Conservation (phyloP, 2,888 invertebrate genomes). For the Mythimna lalbum region DNA sequence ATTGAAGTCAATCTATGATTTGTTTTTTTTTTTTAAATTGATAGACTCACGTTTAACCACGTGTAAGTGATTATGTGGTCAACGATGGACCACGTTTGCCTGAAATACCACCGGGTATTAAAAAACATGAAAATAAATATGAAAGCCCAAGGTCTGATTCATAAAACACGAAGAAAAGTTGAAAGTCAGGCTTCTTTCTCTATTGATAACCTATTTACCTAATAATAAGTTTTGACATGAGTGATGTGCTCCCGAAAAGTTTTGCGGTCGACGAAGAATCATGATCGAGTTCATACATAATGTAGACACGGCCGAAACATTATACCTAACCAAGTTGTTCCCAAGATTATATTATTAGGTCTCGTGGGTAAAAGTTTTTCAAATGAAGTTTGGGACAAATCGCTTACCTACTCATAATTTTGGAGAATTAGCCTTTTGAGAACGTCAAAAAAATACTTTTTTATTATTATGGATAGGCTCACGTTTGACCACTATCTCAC, state of each 20-base stretch:
- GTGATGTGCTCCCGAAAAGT: slow-evolving; percentile 66
- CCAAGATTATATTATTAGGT: slow-evolving; percentile 39
- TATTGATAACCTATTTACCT: slow-evolving; percentile 63
- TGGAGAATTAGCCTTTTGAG: slow-evolving; percentile 6
- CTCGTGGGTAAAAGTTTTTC: slow-evolving; percentile 28
- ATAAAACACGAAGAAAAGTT: slow-evolving; percentile 33
- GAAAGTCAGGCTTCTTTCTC: slow-evolving; percentile 30
- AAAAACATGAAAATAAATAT: neutral
- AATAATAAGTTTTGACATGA: slow-evolving; percentile 67
- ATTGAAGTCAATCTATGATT: no score
- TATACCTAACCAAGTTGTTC: slow-evolving; percentile 31
- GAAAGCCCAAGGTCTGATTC: slow-evolving; percentile 16
- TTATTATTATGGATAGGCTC: no score
- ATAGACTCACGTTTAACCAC: no score
- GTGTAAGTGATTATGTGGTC: neutral
- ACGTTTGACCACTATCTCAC: no score
- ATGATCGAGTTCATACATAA: slow-evolving; percentile 62
- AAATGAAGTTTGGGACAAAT: slow-evolving; percentile 25
- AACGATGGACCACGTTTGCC: neutral
- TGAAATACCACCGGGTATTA: neutral
- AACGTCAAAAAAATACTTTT: neutral
- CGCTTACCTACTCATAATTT: slow-evolving; percentile 1
- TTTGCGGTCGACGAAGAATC: slow-evolving; percentile 53
- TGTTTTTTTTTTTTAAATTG: no score
- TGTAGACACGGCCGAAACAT: slow-evolving; percentile 44